Conservation (phyloP, 2,888 invertebrate species). For the Halocaridina rubra region DNA sequence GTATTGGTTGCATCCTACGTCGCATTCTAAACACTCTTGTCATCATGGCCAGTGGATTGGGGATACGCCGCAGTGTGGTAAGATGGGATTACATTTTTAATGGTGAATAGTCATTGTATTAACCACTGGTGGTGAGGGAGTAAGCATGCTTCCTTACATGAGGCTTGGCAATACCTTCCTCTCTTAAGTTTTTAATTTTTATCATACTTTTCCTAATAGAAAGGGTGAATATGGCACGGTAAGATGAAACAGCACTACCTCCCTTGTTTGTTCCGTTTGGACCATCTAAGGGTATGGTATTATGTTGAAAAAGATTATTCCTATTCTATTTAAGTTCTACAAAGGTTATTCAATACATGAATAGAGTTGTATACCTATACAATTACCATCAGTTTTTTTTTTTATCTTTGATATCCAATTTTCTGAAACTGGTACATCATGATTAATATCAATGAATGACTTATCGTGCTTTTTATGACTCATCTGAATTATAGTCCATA, state of each 20-base stretch:
- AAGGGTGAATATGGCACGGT: no score
- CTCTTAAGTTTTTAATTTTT: no score
- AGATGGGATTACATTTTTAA: no score
- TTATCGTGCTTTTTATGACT: not conserved
- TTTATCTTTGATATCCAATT: not conserved
- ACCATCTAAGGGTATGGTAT: no score
- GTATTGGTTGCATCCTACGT: constrained; percentile 34
- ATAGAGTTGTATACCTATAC: not conserved
- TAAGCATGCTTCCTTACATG: no score
- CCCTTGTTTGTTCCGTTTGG: no score
- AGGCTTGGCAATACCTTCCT: no score
- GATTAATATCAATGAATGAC: not conserved
- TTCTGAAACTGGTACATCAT: no score
- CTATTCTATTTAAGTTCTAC: not conserved
- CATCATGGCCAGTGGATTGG: constrained; percentile 35
- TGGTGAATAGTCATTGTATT: not conserved
- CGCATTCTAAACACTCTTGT: constrained; percentile 20
- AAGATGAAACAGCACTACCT: not conserved
- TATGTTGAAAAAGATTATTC: no score
- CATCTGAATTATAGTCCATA: not conserved
- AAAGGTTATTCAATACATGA: not conserved
- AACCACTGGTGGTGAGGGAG: no score
- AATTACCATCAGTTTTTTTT: not conserved
- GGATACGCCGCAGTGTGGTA: constrained; percentile 45
- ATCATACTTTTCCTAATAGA: no score